Conservation (phyloP, 2,797 vertebrate genomes). For the Dicrostonyx torquatus region DNA sequence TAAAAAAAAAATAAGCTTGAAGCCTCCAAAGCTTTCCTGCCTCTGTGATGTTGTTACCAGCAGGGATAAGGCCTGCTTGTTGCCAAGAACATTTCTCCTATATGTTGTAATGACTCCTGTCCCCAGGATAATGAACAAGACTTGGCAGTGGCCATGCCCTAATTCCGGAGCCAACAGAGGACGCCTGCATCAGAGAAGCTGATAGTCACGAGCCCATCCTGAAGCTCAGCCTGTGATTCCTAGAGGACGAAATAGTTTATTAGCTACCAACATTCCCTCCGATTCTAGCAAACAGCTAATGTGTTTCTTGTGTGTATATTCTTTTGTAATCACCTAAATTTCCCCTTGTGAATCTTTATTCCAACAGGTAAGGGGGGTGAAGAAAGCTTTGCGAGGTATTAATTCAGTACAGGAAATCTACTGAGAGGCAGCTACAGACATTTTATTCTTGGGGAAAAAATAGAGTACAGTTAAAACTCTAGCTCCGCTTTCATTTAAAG, state of each 20-base stretch:
- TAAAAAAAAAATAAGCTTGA: neutral
- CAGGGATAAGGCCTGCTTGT: neutral
- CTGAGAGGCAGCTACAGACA: neutral
- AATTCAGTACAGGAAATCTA: slow-evolving; percentile 9
- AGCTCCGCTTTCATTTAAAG: neutral
- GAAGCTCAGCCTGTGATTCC: slow-evolving; percentile 3
- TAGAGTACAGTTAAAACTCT: neutral
- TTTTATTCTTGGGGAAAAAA: neutral
- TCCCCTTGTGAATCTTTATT: slow-evolving; percentile 38
- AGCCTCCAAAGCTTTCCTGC: slow-evolving; percentile 29
- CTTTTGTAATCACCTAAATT: slow-evolving; percentile 17
- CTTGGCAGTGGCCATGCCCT: slow-evolving; percentile 47
- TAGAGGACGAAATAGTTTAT: neutral
- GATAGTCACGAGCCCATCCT: neutral
- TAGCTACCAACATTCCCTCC: neutral
- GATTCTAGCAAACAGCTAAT: slow-evolving; percentile 33
- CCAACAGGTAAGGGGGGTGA: slow-evolving; percentile 4
- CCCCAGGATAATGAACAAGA: slow-evolving; percentile 30
- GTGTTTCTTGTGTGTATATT: slow-evolving; percentile 10
- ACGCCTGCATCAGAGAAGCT: neutral
- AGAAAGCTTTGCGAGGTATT: slow-evolving; percentile 7
- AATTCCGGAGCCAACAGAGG: slow-evolving; percentile 18
- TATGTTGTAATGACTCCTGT: slow-evolving; percentile 58
- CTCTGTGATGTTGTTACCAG: neutral
- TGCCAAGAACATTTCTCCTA: slow-evolving; percentile 67